These are phyloP conservation scores for Dryas iulia DNA, from an alignment of 1,140 invertebrate species.

Conservation along the genomic window DNA sequence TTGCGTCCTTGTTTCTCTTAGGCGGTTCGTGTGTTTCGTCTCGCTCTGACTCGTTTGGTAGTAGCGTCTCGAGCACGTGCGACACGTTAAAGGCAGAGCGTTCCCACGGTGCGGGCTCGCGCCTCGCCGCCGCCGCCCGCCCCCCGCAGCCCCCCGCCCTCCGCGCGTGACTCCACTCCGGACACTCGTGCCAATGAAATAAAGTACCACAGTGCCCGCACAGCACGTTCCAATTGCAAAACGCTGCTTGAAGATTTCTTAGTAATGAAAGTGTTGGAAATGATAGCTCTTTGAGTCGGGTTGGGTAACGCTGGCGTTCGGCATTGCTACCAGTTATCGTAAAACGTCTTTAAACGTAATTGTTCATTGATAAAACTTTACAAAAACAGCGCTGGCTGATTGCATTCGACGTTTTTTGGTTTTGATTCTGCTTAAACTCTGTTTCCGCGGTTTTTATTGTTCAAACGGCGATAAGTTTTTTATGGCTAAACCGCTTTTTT, in stretches of 20 bases:
- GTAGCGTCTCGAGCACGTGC: conserved; percentile 74
- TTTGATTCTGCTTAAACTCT: background rate
- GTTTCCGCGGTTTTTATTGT: conserved; percentile 20
- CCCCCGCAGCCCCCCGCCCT: conserved; percentile 27
- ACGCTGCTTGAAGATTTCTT: conserved; percentile 50
- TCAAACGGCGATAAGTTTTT: conserved; percentile 8
- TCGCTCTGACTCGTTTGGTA: conserved; percentile 50
- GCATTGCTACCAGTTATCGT: conserved; percentile 5
- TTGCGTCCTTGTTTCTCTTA: conserved; percentile 39
- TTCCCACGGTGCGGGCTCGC: conserved; percentile 74
- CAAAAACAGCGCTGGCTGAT: conserved; percentile 15
- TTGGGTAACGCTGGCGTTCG: conserved; percentile 19
- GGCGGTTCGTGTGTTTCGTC: conserved; percentile 31
- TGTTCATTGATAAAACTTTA: conserved; percentile 21
- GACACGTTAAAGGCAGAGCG: conserved; percentile 76
- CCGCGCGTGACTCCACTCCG: conserved; percentile 67
- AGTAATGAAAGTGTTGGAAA: conserved; percentile 63
- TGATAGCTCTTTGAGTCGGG: conserved; percentile 30
- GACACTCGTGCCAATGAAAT: conserved; percentile 74
- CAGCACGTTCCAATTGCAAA: conserved; percentile 74
- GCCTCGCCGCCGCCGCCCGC: conserved; percentile 40
- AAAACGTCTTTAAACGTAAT: conserved; percentile 15
- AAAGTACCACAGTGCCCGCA: conserved; percentile 70
- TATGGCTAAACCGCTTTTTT: background rate
- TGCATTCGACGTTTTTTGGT: conserved; percentile 10